Base-by-base conservation (phyloP, 1,140 invertebrate genomes). In the Cyrtorhinus lividipennis region DNA sequence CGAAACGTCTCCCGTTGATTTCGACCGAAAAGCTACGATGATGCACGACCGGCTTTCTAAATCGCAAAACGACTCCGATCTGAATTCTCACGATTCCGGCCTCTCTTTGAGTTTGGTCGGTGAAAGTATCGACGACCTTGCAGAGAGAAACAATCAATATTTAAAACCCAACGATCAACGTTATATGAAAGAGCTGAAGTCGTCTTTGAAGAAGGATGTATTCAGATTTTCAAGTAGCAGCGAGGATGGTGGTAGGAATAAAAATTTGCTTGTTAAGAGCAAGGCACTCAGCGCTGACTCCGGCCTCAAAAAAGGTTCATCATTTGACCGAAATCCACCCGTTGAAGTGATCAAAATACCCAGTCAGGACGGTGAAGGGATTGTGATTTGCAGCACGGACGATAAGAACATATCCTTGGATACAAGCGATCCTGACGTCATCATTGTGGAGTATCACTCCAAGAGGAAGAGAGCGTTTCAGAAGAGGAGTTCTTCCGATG, bases 1-100 rank as follows among this genome's bases (percentile, higher is more conserved):
- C 22, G 45, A 60, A 20, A 64, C 64, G 59, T 3, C 20, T 22
- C 60, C 59, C 15, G 53, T 63, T 18, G 60, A 79, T 74, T 8
- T 80, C 76, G 66, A 76, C 74, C 45, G 74, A 73, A 58, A 75
- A 71, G 22, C 77, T 57, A 77, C 76, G 57, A 67, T 64, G 62
- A 44, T 80, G 66, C 80, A 81, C 60, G 78, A 81, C 48, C 65
- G 73, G 30, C 74, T 78, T 64, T 67, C 77, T 12, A 76, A 79
- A 67, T 80, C 78, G 63, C 77, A 76, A 66, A 72, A 74, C 2
- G 72, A 74, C 18, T 72, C 76, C 48, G 74, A 72, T 64, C 66
- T 73, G 60, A 74, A 74, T 57, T 73, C 72, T 46, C 69, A 70
- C 62, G 70, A 71, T 60, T 71, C 70, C 24, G 70, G 70, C 18